phyloP scores from a whole-genome alignment of 2,113 vertebrate genomes.

The Patagioenas fasciata region DNA sequence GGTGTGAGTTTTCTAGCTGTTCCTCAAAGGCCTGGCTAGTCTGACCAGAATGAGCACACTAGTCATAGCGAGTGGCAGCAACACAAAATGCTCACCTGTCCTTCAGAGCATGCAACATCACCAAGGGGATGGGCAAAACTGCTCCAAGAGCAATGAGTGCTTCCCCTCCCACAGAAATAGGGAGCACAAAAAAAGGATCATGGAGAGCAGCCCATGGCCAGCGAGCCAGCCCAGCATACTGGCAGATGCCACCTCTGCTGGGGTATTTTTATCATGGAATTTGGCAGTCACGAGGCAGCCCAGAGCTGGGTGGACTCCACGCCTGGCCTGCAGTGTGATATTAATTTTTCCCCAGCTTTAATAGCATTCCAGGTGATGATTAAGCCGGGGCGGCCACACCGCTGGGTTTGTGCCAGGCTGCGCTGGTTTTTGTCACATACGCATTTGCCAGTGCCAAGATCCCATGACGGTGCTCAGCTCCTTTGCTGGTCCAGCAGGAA shows the following conservation, averaged over 20 bases:
- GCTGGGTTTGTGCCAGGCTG: background rate
- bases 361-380: background rate
- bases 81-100: background rate
- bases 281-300: constrained; percentile 50
- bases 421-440: constrained; percentile 42
- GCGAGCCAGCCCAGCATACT: background rate
- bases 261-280: constrained; percentile 53
- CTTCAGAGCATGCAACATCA: background rate
- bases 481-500: background rate
- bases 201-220: background rate
- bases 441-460: background rate
- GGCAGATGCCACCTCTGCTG: background rate
- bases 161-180: background rate
- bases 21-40: background rate
- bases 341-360: background rate
- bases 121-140: background rate
- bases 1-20: background rate
- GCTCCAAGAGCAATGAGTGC: background rate
- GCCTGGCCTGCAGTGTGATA: background rate
- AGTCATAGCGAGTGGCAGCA: background rate
- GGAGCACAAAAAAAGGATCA: background rate
- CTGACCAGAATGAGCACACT: fast-evolving
- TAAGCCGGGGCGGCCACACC: fast-evolving
- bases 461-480: background rate
- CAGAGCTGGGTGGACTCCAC: background rate